Evolutionary conservation across 2,113 vertebrate species (phyloP), one percentile per base, ranked within the genome.

Genomic region (Chaetops frenatus): DNA sequence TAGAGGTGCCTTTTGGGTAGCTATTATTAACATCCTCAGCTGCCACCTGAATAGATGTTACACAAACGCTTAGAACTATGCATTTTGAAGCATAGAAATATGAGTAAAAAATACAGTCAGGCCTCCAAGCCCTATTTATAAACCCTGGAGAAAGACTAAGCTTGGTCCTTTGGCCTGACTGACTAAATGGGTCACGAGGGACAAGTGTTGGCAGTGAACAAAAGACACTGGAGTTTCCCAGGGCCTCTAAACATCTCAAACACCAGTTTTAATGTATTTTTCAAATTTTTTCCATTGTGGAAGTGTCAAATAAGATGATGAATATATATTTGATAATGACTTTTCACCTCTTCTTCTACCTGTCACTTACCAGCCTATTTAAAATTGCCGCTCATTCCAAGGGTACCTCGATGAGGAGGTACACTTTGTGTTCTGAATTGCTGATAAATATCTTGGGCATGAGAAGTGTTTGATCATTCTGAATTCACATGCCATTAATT

Each of bases 401-500:
- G 31, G 13, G 56, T 93, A 64, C 22, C 40, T 86, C 5, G 2
- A 78, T 87, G 57, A 71, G 28, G 60, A 66, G 48, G 31, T 38
- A 51, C 5, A 12, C 87, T 93, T 92, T 89, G 22, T 92, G 53
- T 87, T 87, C 79, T 58, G 81, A 81, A 48, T 28, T 77, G 77
- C 3, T 96, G 90, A 94, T 80, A 93, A 96, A 95, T 93, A 70
- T 42, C 47, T 93, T 70, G 80, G 51, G 29, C 57, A 56, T 86
- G 74, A 77, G 44, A 94, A 77, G 9, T 58, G 29, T 47, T 95
- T 45, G 80, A 78, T 73, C 72, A 93, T 97, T 90, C 94, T 79
- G 76, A 95, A 95, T 95, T 94, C 92, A 93, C 40, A 31, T 33
- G 69, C 9, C 64, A 96, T 95, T 94, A 92, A 90, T 87, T 72